Evolutionary conservation across 2,888 invertebrate genomes (phyloP), one percentile per base, ranked within the genome.

Genomic region (Oligia fasciuncula): DNA sequence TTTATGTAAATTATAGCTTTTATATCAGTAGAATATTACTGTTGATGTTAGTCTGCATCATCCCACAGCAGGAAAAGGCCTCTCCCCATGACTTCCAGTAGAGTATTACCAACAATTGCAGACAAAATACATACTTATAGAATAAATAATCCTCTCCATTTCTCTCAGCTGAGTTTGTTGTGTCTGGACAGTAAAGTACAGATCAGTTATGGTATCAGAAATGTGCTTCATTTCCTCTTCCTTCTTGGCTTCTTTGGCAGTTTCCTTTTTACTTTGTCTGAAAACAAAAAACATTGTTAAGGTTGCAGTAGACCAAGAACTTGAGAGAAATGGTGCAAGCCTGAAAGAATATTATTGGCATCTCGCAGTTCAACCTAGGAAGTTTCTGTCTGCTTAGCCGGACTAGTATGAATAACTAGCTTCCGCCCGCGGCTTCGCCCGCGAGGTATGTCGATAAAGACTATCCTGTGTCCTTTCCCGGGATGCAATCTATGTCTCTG

Each of bases 141-240:
- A 91, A 78, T 94, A 91, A 79, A 97, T 92, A 35, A 95, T 89
- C 86, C 98, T 97, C 80, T 97, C 97, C 93, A 99, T 97, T 96
- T 99, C 98, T 87, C 97, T 96, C 23, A 99, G 97, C 93, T 99
- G 98, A 54, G 98, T 97, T 88, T 98, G 98, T 93, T 99, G 99
- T 86, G 97, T 97, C 92, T 98, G 98, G 17, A 98, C 97, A 79
- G 98, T 97, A 88, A 98, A 97, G 90, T 97, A 98, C 67, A 99
- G 95, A 87, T 98, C 98, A 81, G 97, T 97, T 76, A 99, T 97
- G 40, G 98, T 97, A 76, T 96, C 95, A 29, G 97, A 97, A 72
- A 99, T 97, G 81, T 97, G 97, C 78, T 97, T 95, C 93, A 98
- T 96, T 94, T 98, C 98, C 78, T 97, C 95, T 89, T 96, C 94